Evolutionary conservation across 1,140 invertebrate genomes (phyloP).

Genomic region (Bradysia coprophila): DNA sequence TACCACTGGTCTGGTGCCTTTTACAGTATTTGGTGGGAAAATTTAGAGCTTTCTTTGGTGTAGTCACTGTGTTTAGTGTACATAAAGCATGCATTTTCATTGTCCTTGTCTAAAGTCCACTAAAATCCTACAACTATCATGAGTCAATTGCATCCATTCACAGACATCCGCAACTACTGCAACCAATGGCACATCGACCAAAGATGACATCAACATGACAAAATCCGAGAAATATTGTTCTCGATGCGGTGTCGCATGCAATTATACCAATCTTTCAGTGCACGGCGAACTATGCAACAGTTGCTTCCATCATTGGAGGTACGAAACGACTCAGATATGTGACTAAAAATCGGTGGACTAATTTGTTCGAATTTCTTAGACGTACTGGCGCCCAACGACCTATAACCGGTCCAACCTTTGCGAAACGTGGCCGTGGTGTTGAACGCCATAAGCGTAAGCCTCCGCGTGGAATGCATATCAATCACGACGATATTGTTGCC

Average conservation of each 20-base stretch:
- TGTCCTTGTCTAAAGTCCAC: too few relatives aligned
- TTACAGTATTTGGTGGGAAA: too few relatives aligned
- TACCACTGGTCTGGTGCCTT: too few relatives aligned
- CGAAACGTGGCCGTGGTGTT: slow-evolving; percentile 25
- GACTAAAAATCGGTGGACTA: neutral
- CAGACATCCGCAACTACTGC: too few relatives aligned
- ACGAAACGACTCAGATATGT: slow-evolving; percentile 8
- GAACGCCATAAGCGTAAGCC: slow-evolving; percentile 78
- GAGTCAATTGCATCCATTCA: too few relatives aligned
- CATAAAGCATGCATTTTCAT: too few relatives aligned
- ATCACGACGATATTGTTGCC: slow-evolving; percentile 83
- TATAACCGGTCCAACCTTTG: slow-evolving; percentile 37
- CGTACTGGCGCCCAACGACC: slow-evolving; percentile 57
- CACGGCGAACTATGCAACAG: slow-evolving; percentile 21
- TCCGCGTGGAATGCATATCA: slow-evolving; percentile 90
- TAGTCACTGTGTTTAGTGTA: too few relatives aligned
- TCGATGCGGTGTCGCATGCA: slow-evolving; percentile 20
- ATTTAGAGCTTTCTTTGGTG: too few relatives aligned
- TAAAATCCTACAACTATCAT: too few relatives aligned
- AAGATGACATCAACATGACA: too few relatives aligned
- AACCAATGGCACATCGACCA: too few relatives aligned
- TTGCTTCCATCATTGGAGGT: slow-evolving; percentile 25
- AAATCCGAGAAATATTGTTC: slow-evolving; percentile 15
- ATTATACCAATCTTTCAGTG: slow-evolving; percentile 16
- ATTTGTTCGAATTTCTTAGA: slow-evolving; percentile 23